Conservation (phyloP, 1,140 invertebrate species). For the Zaprionus lachaisei region DNA sequence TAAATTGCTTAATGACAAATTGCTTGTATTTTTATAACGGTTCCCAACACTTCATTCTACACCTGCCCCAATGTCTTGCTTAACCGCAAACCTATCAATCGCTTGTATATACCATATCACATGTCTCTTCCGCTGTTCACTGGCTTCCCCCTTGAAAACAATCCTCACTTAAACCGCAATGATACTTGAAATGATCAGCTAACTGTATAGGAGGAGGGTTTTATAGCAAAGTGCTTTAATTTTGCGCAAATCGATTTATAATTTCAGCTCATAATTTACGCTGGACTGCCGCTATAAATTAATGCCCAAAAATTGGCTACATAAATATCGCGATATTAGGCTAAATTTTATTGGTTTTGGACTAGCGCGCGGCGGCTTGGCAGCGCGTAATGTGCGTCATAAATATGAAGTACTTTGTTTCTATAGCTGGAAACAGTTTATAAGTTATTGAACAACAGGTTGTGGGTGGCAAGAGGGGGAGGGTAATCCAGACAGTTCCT, state of each 20-base stretch:
- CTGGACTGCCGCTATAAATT: slow-evolving; percentile 45
- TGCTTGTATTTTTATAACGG: neutral
- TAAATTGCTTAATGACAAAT: neutral
- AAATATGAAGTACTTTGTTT: slow-evolving; percentile 41
- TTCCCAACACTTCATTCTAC: slow-evolving; percentile 28
- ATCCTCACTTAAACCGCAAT: slow-evolving; percentile 19
- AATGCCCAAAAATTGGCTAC: slow-evolving; percentile 33
- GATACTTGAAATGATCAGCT: slow-evolving; percentile 12
- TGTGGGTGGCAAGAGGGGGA: neutral
- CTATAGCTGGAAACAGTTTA: slow-evolving; percentile 33
- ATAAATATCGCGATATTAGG: slow-evolving; percentile 69
- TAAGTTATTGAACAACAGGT: slow-evolving; percentile 61
- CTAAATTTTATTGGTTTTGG: slow-evolving; percentile 66
- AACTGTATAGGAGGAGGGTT: slow-evolving; percentile 7
- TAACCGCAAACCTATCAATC: slow-evolving; percentile 55
- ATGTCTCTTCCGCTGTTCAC: slow-evolving; percentile 55
- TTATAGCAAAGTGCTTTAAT: slow-evolving; percentile 3
- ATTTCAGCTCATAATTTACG: slow-evolving; percentile 40
- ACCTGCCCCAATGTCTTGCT: slow-evolving; percentile 64
- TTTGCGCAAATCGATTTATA: slow-evolving; percentile 41
- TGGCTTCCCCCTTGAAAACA: slow-evolving; percentile 42
- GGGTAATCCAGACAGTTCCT: neutral
- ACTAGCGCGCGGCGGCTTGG: slow-evolving; percentile 16
- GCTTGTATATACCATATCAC: slow-evolving; percentile 28
- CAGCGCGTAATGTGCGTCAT: slow-evolving; percentile 33